phyloP scores from a whole-genome alignment of 2,888 invertebrate genomes.

The Lepidocyrtoides sp. region DNA sequence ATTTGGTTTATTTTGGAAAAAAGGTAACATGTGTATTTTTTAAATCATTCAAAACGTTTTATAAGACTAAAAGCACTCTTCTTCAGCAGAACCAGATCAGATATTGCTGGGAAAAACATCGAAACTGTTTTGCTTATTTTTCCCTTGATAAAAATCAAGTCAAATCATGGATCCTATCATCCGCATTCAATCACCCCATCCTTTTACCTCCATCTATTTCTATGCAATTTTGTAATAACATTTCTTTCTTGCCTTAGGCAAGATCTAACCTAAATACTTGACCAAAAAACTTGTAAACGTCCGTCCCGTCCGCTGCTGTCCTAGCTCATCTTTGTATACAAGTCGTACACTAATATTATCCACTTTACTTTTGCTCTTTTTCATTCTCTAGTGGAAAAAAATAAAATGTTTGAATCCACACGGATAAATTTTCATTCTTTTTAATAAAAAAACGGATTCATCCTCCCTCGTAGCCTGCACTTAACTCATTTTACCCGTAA shows the following conservation, averaged over 20 bases:
- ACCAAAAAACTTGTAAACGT: slow-evolving; percentile 31
- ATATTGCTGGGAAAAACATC: neutral
- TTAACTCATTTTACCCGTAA: slow-evolving; percentile 21
- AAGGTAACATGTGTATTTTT: slow-evolving; percentile 46
- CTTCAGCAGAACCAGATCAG: too few species aligned
- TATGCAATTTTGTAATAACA: slow-evolving; percentile 64
- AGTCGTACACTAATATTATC: neutral
- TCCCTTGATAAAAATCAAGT: slow-evolving; percentile 67
- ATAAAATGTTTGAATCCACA: neutral
- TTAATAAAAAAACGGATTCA: slow-evolving; percentile 28
- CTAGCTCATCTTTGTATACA: neutral
- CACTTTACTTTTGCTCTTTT: slow-evolving; percentile 46
- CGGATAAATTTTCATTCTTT: slow-evolving; percentile 10
- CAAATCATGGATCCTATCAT: slow-evolving; percentile 1
- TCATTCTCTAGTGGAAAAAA: neutral
- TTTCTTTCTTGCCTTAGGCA: slow-evolving; percentile 48
- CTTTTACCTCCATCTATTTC: neutral
- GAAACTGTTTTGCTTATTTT: slow-evolving; percentile 44
- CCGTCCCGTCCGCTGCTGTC: too few species aligned
- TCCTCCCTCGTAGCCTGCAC: neutral
- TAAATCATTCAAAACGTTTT: neutral
- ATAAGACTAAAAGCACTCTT: neutral
- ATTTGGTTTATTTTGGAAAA: neutral
- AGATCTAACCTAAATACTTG: slow-evolving; percentile 44
- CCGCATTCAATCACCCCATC: neutral